These are phyloP conservation scores for Hippocampus kuda DNA, from an alignment of 2,797 vertebrate species.

Conservation along the genomic window DNA sequence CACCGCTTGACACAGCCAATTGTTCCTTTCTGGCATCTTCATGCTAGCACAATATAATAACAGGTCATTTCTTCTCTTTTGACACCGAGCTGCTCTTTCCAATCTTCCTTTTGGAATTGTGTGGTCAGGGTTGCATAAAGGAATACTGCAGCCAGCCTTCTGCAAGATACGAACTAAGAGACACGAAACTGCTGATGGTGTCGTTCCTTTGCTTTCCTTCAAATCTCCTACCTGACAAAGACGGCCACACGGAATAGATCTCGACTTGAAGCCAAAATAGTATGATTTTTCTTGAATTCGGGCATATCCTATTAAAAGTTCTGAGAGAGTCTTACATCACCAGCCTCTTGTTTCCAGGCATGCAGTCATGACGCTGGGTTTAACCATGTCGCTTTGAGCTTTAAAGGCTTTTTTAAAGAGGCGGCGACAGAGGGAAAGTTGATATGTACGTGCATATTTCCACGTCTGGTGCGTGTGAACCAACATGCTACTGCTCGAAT, in stretches of 20 bases:
- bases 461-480: constrained; percentile 61
- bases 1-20: constrained; percentile 28
- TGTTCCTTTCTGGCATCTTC: constrained; percentile 37
- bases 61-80: constrained; percentile 46
- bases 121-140: constrained; percentile 34
- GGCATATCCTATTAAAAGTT: constrained; percentile 30
- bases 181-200: background rate
- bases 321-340: constrained; percentile 42
- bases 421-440: constrained; percentile 31
- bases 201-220: constrained; percentile 6
- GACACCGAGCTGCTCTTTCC: constrained; percentile 30
- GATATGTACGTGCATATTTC: constrained; percentile 61
- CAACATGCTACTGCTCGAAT: constrained; percentile 56
- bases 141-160: background rate
- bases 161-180: background rate
- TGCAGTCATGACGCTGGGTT: constrained; percentile 18
- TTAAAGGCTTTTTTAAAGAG: constrained; percentile 30
- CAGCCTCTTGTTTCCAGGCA: constrained; percentile 30
- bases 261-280: constrained; percentile 1
- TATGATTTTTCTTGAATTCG: constrained; percentile 17
- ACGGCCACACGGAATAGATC: constrained; percentile 1
- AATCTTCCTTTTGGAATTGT: constrained; percentile 32
- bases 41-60: constrained; percentile 48
- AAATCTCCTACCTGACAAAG: background rate
- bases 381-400: constrained; percentile 21